Evolutionary conservation across 30 jellyfish, hydroid and myxozoan genomes (phyloP).

Genomic region (Rhopilema esculentum): DNA sequence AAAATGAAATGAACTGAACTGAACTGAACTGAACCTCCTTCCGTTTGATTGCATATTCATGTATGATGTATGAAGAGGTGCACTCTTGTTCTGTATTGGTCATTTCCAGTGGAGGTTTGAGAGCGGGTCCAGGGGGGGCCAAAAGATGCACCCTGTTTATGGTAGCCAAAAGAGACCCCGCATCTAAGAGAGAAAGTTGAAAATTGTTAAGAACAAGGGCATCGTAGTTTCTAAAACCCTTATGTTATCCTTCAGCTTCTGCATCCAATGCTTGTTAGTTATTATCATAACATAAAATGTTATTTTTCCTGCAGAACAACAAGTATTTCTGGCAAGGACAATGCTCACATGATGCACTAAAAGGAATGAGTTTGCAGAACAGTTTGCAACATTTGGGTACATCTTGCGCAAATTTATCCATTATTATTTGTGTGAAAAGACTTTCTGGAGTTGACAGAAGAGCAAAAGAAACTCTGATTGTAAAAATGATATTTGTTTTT

Average conservation of each 20-base stretch:
- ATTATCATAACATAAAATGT: neutral
- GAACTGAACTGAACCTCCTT: no score
- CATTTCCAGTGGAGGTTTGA: neutral
- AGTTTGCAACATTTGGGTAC: neutral
- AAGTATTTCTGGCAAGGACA: neutral
- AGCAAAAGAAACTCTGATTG: neutral
- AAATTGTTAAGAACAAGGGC: neutral
- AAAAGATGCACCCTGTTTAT: neutral
- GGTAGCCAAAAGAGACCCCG: neutral
- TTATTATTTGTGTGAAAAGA: neutral
- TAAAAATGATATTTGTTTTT: neutral
- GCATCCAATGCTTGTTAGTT: neutral
- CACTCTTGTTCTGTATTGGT: neutral
- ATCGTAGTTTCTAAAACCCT: neutral
- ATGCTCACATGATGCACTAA: neutral
- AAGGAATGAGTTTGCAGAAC: neutral
- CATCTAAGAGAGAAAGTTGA: neutral
- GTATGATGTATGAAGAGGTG: neutral
- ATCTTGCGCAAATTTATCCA: neutral
- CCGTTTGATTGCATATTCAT: neutral
- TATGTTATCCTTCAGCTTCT: neutral
- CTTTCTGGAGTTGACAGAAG: neutral
- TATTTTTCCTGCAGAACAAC: neutral
- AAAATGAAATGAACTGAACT: no score
- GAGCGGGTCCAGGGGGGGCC: neutral